Conservation (phyloP, 2,113 vertebrate species). For the Caranx melampygus region DNA sequence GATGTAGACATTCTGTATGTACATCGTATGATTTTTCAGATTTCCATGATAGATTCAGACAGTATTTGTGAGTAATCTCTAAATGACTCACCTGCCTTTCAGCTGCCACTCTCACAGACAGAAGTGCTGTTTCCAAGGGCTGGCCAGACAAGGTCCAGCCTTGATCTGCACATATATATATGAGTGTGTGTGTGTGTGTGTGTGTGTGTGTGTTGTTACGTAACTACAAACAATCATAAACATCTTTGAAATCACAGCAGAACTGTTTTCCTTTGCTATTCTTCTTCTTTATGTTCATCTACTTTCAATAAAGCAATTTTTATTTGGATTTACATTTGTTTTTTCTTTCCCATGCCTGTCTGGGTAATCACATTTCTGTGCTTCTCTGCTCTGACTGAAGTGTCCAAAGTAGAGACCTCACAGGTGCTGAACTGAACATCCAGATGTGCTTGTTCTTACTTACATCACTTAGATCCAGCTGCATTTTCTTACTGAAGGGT, state of each 20-base stretch:
- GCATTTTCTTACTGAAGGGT: not conserved
- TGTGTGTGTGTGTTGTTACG: too few species aligned
- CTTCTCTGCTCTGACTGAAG: not conserved
- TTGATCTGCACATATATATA: not conserved
- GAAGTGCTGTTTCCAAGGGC: conserved; percentile 30
- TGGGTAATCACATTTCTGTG: too few species aligned
- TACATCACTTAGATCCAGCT: not conserved
- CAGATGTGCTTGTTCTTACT: not conserved
- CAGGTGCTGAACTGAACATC: too few species aligned
- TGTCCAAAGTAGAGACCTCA: too few species aligned
- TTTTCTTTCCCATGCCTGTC: not conserved
- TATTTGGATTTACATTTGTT: not conserved
- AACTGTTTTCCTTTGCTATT: not conserved
- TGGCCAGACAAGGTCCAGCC: conserved; percentile 20
- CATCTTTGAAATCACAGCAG: not conserved
- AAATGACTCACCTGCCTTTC: conserved; percentile 31
- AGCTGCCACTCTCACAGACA: not conserved
- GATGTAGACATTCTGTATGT: too few species aligned
- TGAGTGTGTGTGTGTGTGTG: too few species aligned
- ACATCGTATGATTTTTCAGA: not conserved
- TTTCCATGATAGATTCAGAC: not conserved
- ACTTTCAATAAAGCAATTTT: not conserved
- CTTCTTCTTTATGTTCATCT: not conserved
- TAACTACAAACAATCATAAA: too few species aligned
- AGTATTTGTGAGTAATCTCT: not conserved